These are phyloP conservation scores for Meloidogyne chitwoodi DNA, from an alignment of 1,140 invertebrate species.

Conservation along the genomic window DNA sequence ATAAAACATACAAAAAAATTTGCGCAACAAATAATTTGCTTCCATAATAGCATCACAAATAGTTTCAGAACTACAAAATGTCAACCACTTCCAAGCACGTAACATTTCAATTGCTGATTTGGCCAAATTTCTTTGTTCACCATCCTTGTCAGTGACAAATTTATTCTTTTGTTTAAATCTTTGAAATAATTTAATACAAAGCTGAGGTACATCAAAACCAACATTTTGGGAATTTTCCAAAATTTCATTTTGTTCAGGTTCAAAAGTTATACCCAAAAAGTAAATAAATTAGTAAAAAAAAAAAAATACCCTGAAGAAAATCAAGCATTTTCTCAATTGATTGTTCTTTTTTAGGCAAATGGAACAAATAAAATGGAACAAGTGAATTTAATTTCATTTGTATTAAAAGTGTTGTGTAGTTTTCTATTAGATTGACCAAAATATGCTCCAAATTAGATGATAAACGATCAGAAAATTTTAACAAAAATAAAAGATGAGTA, in stretches of 20 bases:
- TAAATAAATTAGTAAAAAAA: background rate
- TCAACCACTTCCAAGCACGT: slow-evolving; percentile 40
- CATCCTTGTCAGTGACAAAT: background rate
- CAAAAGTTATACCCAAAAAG: slow-evolving; percentile 21
- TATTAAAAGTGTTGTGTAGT: slow-evolving; percentile 14
- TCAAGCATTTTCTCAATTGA: slow-evolving; percentile 26
- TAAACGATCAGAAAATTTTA: slow-evolving; percentile 19
- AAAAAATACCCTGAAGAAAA: slow-evolving; percentile 30
- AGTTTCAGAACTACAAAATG: slow-evolving; percentile 34
- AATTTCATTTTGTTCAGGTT: slow-evolving; percentile 28
- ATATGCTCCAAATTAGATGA: background rate
- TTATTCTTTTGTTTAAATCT: slow-evolving; percentile 20
- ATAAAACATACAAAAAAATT: slow-evolving; percentile 33
- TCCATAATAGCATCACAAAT: slow-evolving; percentile 37
- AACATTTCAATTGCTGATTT: slow-evolving; percentile 26
- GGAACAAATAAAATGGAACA: slow-evolving; percentile 32
- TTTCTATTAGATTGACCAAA: slow-evolving; percentile 20
- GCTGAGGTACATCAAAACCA: slow-evolving; percentile 27
- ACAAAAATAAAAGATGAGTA: slow-evolving; percentile 28
- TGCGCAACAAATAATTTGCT: slow-evolving; percentile 39
- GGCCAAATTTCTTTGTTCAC: background rate
- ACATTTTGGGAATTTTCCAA: slow-evolving; percentile 17
- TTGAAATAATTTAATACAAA: slow-evolving; percentile 28
- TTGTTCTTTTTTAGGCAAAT: slow-evolving; percentile 18
- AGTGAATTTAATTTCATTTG: slow-evolving; percentile 25